A percentile compares a stretch with the other conserved stretches of the same genome.
phyloP scores from a whole-genome alignment of 2,888 invertebrate species.

The Leptogaster cylindrica region DNA sequence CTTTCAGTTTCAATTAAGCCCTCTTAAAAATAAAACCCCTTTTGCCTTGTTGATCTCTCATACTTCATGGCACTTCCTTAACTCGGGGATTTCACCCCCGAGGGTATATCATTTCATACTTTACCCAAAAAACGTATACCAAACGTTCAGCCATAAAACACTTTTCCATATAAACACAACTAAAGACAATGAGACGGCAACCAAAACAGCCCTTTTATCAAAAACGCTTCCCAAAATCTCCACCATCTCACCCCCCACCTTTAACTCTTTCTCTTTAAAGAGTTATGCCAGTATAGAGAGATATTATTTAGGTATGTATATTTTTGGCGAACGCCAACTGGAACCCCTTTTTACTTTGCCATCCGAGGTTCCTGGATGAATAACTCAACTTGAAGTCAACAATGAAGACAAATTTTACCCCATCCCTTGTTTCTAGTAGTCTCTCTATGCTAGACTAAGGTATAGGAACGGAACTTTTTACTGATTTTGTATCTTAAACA shows the following conservation, averaged over 20 bases:
- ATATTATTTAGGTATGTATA: neutral
- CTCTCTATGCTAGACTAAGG: neutral
- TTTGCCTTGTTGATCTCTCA: constrained; percentile 15
- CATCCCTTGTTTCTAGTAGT: neutral
- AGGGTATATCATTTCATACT: constrained; percentile 14
- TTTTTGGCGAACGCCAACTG: constrained; percentile 15
- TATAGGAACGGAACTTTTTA: too few species aligned
- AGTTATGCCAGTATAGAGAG: too few species aligned
- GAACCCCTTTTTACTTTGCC: constrained; percentile 31
- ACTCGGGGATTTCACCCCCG: too few species aligned
- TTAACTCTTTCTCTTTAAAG: too few species aligned
- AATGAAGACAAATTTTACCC: constrained; percentile 47
- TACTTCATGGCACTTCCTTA: too few species aligned
- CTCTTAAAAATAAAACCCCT: constrained; percentile 46
- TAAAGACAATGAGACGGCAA: constrained; percentile 37
- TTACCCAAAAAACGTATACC: constrained; percentile 44
- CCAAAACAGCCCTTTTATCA: constrained; percentile 37
- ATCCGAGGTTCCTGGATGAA: constrained; percentile 41
- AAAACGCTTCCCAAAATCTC: constrained; percentile 19
- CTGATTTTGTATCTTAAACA: too few species aligned
- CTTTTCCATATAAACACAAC: constrained; percentile 49
- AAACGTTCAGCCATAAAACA: constrained; percentile 50
- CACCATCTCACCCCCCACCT: constrained; percentile 15
- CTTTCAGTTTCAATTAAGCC: constrained; percentile 53
- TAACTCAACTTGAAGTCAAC: constrained; percentile 47